Evolutionary conservation across 2,888 invertebrate species (phyloP).

Genomic region (Stegophylla sp.): DNA sequence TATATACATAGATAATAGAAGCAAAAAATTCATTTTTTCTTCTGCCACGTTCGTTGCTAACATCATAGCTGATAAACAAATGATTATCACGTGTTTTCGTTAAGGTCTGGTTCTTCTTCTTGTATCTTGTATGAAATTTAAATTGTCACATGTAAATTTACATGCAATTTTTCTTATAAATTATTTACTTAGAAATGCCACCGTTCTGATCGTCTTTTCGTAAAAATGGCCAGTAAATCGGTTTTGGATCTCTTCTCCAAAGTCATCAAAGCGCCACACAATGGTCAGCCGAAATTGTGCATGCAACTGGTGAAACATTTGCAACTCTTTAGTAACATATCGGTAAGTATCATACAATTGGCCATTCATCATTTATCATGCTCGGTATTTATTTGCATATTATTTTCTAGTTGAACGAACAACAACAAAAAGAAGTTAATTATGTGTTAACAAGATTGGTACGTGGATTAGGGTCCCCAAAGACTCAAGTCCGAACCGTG

Average conservation of each 20-base stretch:
- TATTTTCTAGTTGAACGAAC: slow-evolving; percentile 66
- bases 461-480: slow-evolving; percentile 75
- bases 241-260: slow-evolving; percentile 59
- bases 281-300: slow-evolving; percentile 57
- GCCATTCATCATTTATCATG: neutral
- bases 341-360: neutral
- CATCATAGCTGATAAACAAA: slow-evolving; percentile 54
- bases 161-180: neutral
- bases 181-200: slow-evolving; percentile 22
- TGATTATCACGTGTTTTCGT: slow-evolving; percentile 55
- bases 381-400: slow-evolving; percentile 32
- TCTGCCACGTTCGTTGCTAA: slow-evolving; percentile 30
- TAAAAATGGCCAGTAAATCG: slow-evolving; percentile 53
- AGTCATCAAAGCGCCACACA: slow-evolving; percentile 50
- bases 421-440: slow-evolving; percentile 68
- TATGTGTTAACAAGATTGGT: slow-evolving; percentile 76
- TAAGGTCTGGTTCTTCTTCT: neutral
- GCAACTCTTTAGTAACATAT: slow-evolving; percentile 1
- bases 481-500: slow-evolving; percentile 51
- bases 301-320: slow-evolving; percentile 59
- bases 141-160: slow-evolving; percentile 44
- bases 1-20: no score
- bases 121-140: neutral
- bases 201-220: neutral
- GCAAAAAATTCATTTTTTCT: neutral